Percentiles rank a stretch among this genome's conserved stretches.
Conservation (phyloP, 2,797 vertebrate genomes). For the Sebastes diploproa region DNA sequence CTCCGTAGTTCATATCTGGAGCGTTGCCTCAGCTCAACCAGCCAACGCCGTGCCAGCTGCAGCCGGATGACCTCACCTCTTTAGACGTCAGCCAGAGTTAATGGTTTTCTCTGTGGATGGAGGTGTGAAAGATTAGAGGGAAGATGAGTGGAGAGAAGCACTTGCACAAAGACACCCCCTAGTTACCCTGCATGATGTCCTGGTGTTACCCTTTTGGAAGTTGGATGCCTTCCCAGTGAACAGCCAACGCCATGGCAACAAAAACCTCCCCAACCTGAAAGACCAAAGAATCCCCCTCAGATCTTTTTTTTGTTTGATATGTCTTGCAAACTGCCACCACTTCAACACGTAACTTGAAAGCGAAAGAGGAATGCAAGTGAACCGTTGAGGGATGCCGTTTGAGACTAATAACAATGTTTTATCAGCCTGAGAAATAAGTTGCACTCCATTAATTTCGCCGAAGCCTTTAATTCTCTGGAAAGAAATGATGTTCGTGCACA, state of each 20-base stretch:
- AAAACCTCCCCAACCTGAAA: neutral
- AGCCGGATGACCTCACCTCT: constrained; percentile 65
- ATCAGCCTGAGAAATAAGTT: constrained; percentile 6
- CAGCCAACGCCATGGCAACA: constrained; percentile 41
- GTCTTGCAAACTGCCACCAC: neutral
- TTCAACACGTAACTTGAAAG: constrained; percentile 3
- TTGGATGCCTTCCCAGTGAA: constrained; percentile 24
- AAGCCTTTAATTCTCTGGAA: constrained; percentile 9
- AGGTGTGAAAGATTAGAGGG: constrained; percentile 20
- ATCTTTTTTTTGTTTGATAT: neutral
- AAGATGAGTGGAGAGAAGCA: neutral
- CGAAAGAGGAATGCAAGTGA: constrained; percentile 1
- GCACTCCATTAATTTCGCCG: neutral
- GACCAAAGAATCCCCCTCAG: constrained; percentile 11
- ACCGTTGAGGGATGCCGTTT: neutral
- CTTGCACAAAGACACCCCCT: constrained; percentile 1
- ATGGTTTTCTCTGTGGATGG: constrained; percentile 3
- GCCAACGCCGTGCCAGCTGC: constrained; percentile 59
- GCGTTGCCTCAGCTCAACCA: constrained; percentile 55
- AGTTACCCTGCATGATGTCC: constrained; percentile 32
- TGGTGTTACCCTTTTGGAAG: constrained; percentile 39
- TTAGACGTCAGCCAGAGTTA: constrained; percentile 28
- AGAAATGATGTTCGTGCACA: constrained; percentile 7
- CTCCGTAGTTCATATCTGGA: constrained; percentile 67
- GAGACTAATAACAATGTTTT: constrained; percentile 13